These are phyloP conservation scores for Pectinophora gossypiella DNA, from an alignment of 1,140 invertebrate species.

Conservation along the genomic window DNA sequence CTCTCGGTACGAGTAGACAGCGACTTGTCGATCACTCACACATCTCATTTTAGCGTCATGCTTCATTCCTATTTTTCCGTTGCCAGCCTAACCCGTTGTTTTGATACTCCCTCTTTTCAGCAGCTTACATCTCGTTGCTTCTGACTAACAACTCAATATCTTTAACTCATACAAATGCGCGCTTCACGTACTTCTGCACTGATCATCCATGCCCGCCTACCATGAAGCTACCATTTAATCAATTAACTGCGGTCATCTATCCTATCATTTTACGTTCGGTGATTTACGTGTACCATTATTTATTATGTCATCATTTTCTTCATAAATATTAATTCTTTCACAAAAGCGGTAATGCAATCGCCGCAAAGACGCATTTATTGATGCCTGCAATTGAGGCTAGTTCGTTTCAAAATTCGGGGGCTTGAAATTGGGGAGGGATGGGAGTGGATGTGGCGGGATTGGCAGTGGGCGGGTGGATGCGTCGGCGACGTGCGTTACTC, in stretches of 20 bases:
- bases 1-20: constrained; percentile 48
- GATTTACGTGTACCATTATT: constrained; percentile 44
- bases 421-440: constrained; percentile 27
- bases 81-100: constrained; percentile 68
- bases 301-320: constrained; percentile 57
- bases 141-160: constrained; percentile 64
- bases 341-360: constrained; percentile 75
- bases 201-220: constrained; percentile 35
- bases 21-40: constrained; percentile 54
- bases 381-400: constrained; percentile 28
- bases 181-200: constrained; percentile 66
- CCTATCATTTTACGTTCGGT: constrained; percentile 42
- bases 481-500: constrained; percentile 73
- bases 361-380: constrained; percentile 51
- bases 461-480: constrained; percentile 48
- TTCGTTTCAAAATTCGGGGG: constrained; percentile 43
- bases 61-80: constrained; percentile 68
- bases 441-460: constrained; percentile 25
- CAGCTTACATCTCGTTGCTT: constrained; percentile 70
- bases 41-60: constrained; percentile 68
- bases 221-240: constrained; percentile 7
- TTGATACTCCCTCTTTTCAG: constrained; percentile 42
- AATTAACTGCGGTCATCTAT: constrained; percentile 34
- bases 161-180: constrained; percentile 54
- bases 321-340: constrained; percentile 71